phyloP scores from a whole-genome alignment of 2,797 vertebrate species.

The Mormyrops attenuatus region DNA sequence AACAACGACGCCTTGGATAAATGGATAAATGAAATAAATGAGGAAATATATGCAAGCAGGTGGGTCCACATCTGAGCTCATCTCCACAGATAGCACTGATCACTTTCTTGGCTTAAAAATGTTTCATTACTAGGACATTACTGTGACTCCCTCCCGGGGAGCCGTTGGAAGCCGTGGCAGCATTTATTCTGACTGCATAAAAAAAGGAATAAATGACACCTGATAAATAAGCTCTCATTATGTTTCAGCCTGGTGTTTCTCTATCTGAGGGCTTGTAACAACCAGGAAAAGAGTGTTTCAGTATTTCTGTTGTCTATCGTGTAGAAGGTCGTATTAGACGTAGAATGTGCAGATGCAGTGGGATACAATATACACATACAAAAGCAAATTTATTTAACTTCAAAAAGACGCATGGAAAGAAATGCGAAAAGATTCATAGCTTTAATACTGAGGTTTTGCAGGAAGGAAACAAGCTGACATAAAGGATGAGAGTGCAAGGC shows the following conservation, averaged over 20 bases:
- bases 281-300: background rate
- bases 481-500: background rate
- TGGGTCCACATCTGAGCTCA: background rate
- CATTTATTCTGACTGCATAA: background rate
- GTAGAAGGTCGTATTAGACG: background rate
- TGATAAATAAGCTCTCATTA: background rate
- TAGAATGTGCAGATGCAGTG: background rate
- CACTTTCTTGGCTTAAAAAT: background rate
- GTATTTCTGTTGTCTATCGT: background rate
- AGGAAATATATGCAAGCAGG: background rate
- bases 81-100: background rate
- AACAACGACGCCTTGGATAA: background rate
- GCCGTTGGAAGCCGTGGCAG: background rate
- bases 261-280: background rate
- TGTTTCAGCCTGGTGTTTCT: background rate
- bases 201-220: background rate
- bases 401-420: background rate
- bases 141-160: background rate
- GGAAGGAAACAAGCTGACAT: background rate
- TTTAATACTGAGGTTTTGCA: background rate
- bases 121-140: background rate
- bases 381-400: background rate
- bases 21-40: background rate
- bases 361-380: background rate
- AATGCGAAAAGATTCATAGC: background rate